A percentile compares a stretch with the other conserved stretches of the same genome.
These are phyloP conservation scores for Cotesia congregata DNA, from an alignment of 2,888 invertebrate genomes.

Conservation along the genomic window DNA sequence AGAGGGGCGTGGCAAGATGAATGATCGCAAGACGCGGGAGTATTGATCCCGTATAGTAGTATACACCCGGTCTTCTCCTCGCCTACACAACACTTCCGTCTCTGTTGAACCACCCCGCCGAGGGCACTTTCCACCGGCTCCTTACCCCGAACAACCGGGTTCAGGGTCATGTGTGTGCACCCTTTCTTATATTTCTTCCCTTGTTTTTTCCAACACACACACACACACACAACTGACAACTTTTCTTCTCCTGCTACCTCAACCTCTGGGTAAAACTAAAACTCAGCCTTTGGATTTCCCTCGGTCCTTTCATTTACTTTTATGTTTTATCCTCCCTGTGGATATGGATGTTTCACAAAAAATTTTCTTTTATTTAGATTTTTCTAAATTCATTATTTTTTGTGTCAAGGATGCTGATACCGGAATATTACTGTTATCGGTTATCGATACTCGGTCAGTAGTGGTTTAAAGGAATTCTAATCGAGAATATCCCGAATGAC, in stretches of 20 bases:
- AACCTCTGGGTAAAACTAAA: neutral
- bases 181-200: constrained; percentile 19
- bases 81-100: constrained; percentile 51
- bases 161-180: constrained; percentile 64
- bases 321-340: neutral
- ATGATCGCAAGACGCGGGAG: constrained; percentile 71
- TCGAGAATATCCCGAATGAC: constrained; percentile 18
- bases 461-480: constrained; percentile 15
- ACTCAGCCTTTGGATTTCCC: neutral
- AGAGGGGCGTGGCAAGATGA: constrained; percentile 71
- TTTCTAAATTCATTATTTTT: neutral
- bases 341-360: no score
- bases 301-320: neutral
- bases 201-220: neutral
- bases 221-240: neutral
- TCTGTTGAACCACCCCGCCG: constrained; percentile 34
- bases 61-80: constrained; percentile 48
- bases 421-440: constrained; percentile 12
- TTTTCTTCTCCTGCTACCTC: neutral
- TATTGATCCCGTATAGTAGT: constrained; percentile 68
- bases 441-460: constrained; percentile 23
- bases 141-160: constrained; percentile 58
- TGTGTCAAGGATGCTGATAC: neutral
- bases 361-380: neutral
- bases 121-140: constrained; percentile 32